These are phyloP conservation scores for Lophius piscatorius DNA, from an alignment of 2,113 vertebrate species.

Conservation along the genomic window DNA sequence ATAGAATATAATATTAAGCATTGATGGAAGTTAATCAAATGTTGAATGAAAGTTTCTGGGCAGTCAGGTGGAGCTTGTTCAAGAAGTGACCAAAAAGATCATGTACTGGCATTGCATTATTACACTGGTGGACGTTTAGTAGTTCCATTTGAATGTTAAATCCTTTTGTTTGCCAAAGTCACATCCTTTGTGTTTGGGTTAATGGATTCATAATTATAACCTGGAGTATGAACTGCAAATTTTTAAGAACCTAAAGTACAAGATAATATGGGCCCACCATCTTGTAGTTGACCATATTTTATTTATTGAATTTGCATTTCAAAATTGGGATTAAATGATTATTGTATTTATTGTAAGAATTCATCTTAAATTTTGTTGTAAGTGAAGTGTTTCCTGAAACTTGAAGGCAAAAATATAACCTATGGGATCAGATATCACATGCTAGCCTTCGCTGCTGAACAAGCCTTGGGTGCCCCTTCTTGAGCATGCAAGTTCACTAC, in stretches of 20 bases:
- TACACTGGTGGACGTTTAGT: constrained; percentile 6
- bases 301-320: not conserved
- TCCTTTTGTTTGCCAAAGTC: constrained; percentile 4
- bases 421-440: too few relatives aligned
- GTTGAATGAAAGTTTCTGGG: not conserved
- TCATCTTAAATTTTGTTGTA: too few relatives aligned
- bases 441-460: too few relatives aligned
- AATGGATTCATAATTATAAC: not conserved
- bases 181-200: constrained; percentile 6
- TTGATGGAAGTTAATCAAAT: too few relatives aligned
- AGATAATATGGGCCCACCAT: constrained; percentile 2
- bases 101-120: constrained; percentile 1
- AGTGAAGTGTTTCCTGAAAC: too few relatives aligned
- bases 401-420: too few relatives aligned
- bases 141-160: constrained; percentile 11
- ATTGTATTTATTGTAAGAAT: too few relatives aligned
- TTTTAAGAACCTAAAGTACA: not conserved
- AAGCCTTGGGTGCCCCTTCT: too few relatives aligned
- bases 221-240: not conserved
- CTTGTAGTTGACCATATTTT: not conserved
- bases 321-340: not conserved
- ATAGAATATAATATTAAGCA: too few relatives aligned
- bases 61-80: not conserved
- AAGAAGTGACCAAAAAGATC: not conserved
- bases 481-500: too few relatives aligned